Percentiles rank a stretch among this genome's conserved stretches.
Conservation (phyloP, 2,888 invertebrate species). For the Melipona beecheii region DNA sequence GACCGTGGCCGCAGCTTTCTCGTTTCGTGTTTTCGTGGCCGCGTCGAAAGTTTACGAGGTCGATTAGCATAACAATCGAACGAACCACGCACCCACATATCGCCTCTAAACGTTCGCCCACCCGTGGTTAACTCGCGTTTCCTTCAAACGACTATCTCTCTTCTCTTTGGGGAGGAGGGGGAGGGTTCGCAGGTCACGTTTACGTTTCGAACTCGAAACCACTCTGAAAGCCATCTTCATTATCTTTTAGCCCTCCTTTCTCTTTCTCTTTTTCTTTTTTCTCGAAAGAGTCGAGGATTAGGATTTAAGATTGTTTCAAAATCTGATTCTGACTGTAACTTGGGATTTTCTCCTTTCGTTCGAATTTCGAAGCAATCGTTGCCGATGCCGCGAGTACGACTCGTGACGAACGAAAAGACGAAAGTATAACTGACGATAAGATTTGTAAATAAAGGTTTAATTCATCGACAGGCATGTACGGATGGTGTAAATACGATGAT, state of each 20-base stretch:
- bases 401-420: not conserved
- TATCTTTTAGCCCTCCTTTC: too few species aligned
- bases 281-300: too few species aligned
- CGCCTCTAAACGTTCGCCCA: slow-evolving; percentile 42
- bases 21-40: slow-evolving; percentile 25
- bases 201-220: not conserved
- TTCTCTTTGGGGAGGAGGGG: not conserved
- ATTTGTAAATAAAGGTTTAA: not conserved
- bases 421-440: not conserved
- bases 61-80: slow-evolving; percentile 58
- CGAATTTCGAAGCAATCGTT: not conserved
- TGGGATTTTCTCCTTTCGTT: not conserved
- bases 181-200: not conserved
- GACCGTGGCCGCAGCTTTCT: slow-evolving; percentile 13
- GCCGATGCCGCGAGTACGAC: not conserved
- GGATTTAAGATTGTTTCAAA: not conserved
- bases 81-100: slow-evolving; percentile 13
- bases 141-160: not conserved
- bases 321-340: not conserved
- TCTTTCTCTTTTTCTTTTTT: not conserved
- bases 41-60: slow-evolving; percentile 52
- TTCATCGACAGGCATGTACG: not conserved
- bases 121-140: slow-evolving; percentile 31
- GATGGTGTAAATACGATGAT: not conserved
- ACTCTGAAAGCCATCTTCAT: not conserved